phyloP scores from a whole-genome alignment of 2,888 invertebrate species.

The Venusia cambrica region DNA sequence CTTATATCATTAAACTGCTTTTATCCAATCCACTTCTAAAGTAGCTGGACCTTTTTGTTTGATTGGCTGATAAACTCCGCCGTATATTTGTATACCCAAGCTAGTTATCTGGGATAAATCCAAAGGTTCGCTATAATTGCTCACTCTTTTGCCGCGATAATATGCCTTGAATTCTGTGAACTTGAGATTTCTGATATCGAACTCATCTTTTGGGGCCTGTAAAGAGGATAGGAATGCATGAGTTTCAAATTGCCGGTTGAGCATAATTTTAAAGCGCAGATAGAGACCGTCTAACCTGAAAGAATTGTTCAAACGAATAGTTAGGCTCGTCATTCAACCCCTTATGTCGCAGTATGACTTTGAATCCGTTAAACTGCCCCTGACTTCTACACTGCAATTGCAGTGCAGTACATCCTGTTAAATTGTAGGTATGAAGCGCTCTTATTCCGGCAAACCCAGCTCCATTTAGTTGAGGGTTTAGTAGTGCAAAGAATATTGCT shows the following conservation, averaged over 20 bases:
- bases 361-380: conserved; percentile 81
- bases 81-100: conserved; percentile 84
- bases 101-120: conserved; percentile 80
- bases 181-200: conserved; percentile 73
- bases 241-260: neutral
- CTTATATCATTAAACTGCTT: conserved; percentile 48
- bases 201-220: conserved; percentile 77
- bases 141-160: conserved; percentile 80
- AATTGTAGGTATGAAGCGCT: conserved; percentile 68
- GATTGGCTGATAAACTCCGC: conserved; percentile 83
- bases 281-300: conserved; percentile 72
- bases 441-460: conserved; percentile 85
- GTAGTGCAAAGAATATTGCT: conserved; percentile 83
- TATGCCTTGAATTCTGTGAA: conserved; percentile 82
- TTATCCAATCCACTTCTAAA: conserved; percentile 83
- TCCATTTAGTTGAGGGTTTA: conserved; percentile 85
- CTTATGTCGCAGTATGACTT: conserved; percentile 82
- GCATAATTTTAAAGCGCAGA: neutral
- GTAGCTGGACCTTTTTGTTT: conserved; percentile 84
- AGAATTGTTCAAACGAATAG: conserved; percentile 82
- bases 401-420: conserved; percentile 70
- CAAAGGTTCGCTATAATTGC: conserved; percentile 77
- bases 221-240: conserved; percentile 36
- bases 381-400: conserved; percentile 80
- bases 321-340: conserved; percentile 78